Conservation (phyloP, 2,888 invertebrate species). For the Drosophila lacicola region DNA sequence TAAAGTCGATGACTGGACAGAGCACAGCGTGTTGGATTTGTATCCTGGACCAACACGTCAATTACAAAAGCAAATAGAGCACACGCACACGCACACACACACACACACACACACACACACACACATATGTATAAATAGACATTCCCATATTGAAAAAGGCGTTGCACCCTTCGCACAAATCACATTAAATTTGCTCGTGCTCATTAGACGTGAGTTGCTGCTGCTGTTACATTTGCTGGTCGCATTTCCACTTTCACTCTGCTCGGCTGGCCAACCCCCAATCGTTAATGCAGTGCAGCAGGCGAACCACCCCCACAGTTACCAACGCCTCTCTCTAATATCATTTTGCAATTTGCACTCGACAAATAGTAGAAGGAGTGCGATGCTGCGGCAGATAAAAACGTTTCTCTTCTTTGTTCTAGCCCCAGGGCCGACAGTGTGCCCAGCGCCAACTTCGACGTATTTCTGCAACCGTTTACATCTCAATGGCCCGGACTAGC, state of each 20-base stretch:
- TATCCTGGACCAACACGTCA: constrained; percentile 59
- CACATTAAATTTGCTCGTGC: constrained; percentile 78
- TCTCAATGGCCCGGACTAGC: constrained; percentile 59
- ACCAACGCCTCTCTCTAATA: constrained; percentile 54
- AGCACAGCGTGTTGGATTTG: constrained; percentile 42
- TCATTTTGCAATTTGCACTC: constrained; percentile 83
- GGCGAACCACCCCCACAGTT: constrained; percentile 51
- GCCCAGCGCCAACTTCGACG: constrained; percentile 30
- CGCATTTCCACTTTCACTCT: constrained; percentile 64
- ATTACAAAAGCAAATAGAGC: constrained; percentile 74
- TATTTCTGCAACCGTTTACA: constrained; percentile 60
- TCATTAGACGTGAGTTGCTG: constrained; percentile 69
- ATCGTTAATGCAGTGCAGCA: constrained; percentile 53
- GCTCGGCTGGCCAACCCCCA: constrained; percentile 61
- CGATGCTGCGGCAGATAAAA: constrained; percentile 74
- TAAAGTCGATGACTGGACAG: constrained; percentile 66
- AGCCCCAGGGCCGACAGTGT: constrained; percentile 51
- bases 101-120: constrained; percentile 27
- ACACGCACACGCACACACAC: constrained; percentile 27
- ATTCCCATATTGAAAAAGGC: constrained; percentile 36
- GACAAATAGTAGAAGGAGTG: constrained; percentile 80
- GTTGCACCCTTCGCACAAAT: constrained; percentile 74
- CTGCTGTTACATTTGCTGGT: constrained; percentile 47
- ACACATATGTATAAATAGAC: constrained; percentile 7
- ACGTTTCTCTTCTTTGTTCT: constrained; percentile 68